A percentile compares a stretch with the other conserved stretches of the same genome.
phyloP scores from a whole-genome alignment of 2,888 invertebrate species.

The Dione juno region DNA sequence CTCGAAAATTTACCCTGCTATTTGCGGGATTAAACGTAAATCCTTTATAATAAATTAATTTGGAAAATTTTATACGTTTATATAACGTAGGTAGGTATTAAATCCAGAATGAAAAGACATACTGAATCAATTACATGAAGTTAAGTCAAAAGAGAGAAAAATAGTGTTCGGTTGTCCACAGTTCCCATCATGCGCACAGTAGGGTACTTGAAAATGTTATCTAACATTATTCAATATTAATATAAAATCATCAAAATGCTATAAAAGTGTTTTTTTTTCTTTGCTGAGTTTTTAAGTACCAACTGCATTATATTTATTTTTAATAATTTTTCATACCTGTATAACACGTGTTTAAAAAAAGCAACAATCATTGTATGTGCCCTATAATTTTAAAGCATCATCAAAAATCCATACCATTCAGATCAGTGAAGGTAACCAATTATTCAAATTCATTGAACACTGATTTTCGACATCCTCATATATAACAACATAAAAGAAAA shows the following conservation, averaged over 20 bases:
- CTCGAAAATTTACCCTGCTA: too few relatives aligned
- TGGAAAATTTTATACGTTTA: too few relatives aligned
- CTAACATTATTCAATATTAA: neutral
- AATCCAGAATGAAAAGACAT: too few relatives aligned
- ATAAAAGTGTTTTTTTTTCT: neutral
- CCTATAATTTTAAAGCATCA: neutral
- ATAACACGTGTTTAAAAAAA: neutral
- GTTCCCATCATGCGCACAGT: neutral
- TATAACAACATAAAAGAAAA: neutral
- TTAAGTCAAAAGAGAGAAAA: neutral
- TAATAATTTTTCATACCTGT: neutral
- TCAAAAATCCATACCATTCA: conserved; percentile 9
- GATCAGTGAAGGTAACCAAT: neutral
- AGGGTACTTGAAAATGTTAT: neutral
- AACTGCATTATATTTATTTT: neutral
- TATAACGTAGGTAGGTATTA: too few relatives aligned
- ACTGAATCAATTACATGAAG: too few relatives aligned
- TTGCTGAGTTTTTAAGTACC: too few relatives aligned
- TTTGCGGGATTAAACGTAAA: too few relatives aligned
- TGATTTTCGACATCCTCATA: neutral
- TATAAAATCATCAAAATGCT: neutral
- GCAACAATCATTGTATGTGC: neutral
- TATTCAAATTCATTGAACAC: conserved; percentile 17
- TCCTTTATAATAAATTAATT: too few relatives aligned
- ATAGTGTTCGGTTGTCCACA: neutral